These are phyloP conservation scores for Aporrectodea caliginosa DNA, from an alignment of 1,140 invertebrate genomes.

Conservation along the genomic window DNA sequence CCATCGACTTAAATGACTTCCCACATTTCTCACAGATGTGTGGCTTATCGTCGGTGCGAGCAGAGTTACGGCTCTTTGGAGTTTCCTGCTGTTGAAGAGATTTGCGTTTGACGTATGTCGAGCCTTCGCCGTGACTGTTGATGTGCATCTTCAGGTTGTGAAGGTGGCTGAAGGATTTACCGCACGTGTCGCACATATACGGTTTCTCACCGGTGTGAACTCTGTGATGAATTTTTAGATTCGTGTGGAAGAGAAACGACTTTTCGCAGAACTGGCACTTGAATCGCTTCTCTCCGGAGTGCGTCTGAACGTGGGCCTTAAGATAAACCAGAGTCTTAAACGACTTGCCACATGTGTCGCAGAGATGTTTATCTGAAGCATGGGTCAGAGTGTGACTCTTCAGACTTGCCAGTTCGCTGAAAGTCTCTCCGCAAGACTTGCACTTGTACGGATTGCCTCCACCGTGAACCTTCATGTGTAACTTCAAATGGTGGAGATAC, in stretches of 20 bases:
- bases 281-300: neutral
- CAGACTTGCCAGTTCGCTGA: no score
- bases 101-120: neutral
- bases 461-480: no score
- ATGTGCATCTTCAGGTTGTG: neutral
- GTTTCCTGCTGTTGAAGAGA: neutral
- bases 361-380: no score
- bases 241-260: neutral
- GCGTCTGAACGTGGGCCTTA: neutral
- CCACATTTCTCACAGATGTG: slow-evolving; percentile 91
- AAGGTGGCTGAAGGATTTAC: neutral
- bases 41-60: neutral
- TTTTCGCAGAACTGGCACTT: neutral
- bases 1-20: slow-evolving; percentile 99
- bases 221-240: slow-evolving; percentile 3
- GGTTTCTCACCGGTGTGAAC: slow-evolving; percentile 75
- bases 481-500: no score
- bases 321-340: neutral
- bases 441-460: no score
- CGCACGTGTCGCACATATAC: slow-evolving; percentile 94
- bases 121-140: neutral
- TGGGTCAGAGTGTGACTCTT: no score
- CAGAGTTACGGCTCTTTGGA: neutral
- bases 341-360: neutral
- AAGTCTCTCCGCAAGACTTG: no score